A percentile compares a stretch with the other conserved stretches of the same genome.
phyloP scores from a whole-genome alignment of 2,888 invertebrate species.

The Eumerus sabulonum region DNA sequence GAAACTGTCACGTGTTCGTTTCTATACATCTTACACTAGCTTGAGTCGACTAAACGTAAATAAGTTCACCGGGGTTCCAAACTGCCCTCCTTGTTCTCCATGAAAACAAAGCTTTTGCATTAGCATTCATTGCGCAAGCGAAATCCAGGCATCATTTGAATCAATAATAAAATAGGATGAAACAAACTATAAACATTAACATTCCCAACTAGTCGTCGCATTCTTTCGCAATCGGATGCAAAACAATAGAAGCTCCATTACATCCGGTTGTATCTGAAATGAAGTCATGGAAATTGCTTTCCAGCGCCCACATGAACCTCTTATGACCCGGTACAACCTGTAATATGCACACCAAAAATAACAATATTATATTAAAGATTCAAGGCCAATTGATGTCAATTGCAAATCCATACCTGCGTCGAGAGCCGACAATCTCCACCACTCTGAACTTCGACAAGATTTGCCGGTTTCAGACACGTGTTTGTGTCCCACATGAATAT shows the following conservation, averaged over 20 bases:
- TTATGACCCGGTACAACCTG: conserved; percentile 81
- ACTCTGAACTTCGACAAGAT: conserved; percentile 81
- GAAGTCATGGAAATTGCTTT: conserved; percentile 85
- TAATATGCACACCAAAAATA: conserved; percentile 24
- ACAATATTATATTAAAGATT: conserved; percentile 1
- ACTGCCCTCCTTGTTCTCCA: conserved; percentile 10
- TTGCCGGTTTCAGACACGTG: conserved; percentile 80
- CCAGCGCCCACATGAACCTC: conserved; percentile 83
- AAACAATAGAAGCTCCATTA: conserved; percentile 82
- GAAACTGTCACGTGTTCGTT: too few relatives aligned
- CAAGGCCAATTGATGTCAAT: not conserved
- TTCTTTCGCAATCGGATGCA: conserved; percentile 82
- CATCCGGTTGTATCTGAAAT: conserved; percentile 82
- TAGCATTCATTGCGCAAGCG: conserved; percentile 13
- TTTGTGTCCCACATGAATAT: conserved; percentile 84
- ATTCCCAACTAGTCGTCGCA: conserved; percentile 72
- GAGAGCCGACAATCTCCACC: conserved; percentile 82
- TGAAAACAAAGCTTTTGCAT: not conserved
- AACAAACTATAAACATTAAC: not conserved
- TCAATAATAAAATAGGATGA: conserved; percentile 28
- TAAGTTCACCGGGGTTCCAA: conserved; percentile 9
- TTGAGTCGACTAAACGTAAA: not conserved
- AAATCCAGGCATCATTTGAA: not conserved
- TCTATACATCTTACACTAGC: too few relatives aligned
- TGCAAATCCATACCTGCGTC: conserved; percentile 79